Percentiles rank a stretch among this genome's conserved stretches.
These are phyloP conservation scores for rabbit (Oryctolagus cuniculus) DNA, from an alignment of 2,113 vertebrate genomes.

Conservation along the genomic window DNA sequence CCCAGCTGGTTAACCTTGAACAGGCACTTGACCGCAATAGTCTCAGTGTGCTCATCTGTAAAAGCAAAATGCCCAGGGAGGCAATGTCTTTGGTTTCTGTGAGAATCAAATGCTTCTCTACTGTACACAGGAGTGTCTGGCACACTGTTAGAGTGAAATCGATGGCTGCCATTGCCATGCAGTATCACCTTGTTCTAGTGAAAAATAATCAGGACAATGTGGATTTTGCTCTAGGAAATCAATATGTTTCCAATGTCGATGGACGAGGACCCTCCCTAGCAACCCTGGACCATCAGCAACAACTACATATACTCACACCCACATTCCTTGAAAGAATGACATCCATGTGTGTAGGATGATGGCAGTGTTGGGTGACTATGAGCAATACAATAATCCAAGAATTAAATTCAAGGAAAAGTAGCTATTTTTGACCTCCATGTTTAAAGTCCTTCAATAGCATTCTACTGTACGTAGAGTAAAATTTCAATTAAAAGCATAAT, in stretches of 20 bases:
- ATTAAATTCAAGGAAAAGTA: background rate
- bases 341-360: background rate
- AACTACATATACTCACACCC: background rate
- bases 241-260: background rate
- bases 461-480: background rate
- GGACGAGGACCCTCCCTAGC: background rate
- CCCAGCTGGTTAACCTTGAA: background rate
- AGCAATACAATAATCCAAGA: background rate
- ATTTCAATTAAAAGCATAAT: background rate
- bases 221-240: background rate
- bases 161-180: accelerated
- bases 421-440: background rate
- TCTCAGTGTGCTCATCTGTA: background rate
- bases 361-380: background rate
- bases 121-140: background rate
- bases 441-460: background rate
- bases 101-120: background rate
- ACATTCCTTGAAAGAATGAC: background rate
- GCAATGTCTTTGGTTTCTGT: background rate
- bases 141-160: background rate
- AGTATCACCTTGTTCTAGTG: background rate
- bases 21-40: background rate
- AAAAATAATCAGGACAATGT: background rate
- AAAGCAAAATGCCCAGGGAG: background rate
- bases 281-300: background rate